Conservation (phyloP, 2,113 vertebrate genomes). For the Xiphophorus hellerii region DNA sequence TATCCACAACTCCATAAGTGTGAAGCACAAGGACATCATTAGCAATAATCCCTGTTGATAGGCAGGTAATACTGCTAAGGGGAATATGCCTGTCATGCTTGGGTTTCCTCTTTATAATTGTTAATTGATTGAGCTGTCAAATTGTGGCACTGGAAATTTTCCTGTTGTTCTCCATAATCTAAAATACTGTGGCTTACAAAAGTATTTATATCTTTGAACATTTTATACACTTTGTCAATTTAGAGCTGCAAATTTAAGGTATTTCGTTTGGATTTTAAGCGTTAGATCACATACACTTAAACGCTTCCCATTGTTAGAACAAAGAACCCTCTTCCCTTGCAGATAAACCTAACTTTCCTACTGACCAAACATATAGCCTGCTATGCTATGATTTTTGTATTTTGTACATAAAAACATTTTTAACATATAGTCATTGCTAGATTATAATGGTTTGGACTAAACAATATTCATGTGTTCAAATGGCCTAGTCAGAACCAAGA, state of each 20-base stretch:
- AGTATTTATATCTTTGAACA: slow-evolving; percentile 1
- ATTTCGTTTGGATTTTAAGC: background rate
- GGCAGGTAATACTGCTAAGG: slow-evolving; percentile 20
- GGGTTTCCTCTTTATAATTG: background rate
- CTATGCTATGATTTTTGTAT: too few species aligned
- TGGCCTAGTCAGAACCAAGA: too few species aligned
- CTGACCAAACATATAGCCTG: too few species aligned
- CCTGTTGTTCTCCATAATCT: background rate
- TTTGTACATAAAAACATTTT: too few species aligned
- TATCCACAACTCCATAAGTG: background rate
- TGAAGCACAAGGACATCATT: slow-evolving; percentile 49
- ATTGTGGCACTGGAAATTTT: slow-evolving; percentile 13
- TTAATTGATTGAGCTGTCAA: slow-evolving; percentile 7
- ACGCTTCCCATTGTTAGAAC: background rate
- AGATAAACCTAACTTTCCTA: too few species aligned
- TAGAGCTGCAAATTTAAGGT: background rate
- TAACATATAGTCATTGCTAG: background rate
- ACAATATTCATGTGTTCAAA: too few species aligned
- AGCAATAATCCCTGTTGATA: slow-evolving; percentile 30
- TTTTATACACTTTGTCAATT: slow-evolving; percentile 27
- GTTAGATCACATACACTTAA: background rate
- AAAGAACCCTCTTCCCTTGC: too few species aligned
- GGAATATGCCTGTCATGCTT: slow-evolving; percentile 17
- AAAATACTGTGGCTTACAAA: background rate
- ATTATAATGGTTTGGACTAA: background rate